Evolutionary conservation across 2,113 vertebrate genomes (phyloP).

Genomic region (Pedionomus torquatus): DNA sequence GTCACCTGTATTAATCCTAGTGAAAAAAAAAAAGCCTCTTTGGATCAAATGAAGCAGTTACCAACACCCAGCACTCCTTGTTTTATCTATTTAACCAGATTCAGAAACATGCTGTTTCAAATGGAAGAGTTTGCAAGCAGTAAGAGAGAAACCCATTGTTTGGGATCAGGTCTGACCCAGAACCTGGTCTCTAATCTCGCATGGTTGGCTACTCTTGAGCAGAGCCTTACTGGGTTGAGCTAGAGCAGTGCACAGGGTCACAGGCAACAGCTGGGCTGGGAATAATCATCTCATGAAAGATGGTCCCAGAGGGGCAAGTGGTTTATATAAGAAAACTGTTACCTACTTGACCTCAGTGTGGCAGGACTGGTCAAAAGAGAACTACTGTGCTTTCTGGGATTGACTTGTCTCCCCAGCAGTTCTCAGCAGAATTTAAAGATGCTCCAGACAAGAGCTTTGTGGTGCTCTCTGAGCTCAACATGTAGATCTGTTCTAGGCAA

Average conservation of each 20-base stretch:
- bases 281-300: neutral
- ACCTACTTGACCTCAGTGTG: constrained; percentile 6
- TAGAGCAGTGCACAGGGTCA: neutral
- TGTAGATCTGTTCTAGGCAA: neutral
- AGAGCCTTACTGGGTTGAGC: neutral
- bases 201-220: neutral
- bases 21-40: neutral
- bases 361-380: neutral
- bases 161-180: neutral
- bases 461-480: neutral
- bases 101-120: neutral
- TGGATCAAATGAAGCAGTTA: neutral
- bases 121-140: neutral
- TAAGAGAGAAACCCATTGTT: neutral
- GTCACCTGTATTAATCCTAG: neutral
- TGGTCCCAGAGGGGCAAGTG: neutral
- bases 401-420: neutral
- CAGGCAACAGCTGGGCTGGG: neutral
- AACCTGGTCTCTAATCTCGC: neutral
- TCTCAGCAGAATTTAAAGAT: neutral
- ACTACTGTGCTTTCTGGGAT: neutral
- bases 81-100: neutral
- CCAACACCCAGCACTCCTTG: neutral
- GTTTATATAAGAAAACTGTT: constrained; percentile 1
- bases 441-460: neutral